Conservation (phyloP, 2,888 invertebrate genomes). For the Nemapogon koenigi region DNA sequence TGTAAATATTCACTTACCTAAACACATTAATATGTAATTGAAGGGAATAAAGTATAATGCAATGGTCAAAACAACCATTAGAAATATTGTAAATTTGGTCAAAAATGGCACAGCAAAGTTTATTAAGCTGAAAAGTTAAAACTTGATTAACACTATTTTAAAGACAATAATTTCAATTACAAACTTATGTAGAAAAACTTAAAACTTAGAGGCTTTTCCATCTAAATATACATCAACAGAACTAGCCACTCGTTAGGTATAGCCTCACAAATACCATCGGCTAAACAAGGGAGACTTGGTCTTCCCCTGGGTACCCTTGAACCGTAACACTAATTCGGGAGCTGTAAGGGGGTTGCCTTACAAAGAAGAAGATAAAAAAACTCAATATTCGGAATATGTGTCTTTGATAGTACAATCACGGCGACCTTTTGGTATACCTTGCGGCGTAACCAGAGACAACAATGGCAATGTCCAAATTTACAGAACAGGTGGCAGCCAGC, state of each 20-base stretch:
- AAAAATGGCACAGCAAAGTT: conserved; percentile 48
- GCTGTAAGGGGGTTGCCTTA: background rate
- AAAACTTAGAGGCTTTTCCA: too few species aligned
- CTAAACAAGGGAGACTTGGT: too few species aligned
- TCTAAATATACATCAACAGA: too few species aligned
- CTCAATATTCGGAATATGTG: background rate
- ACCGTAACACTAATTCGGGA: background rate
- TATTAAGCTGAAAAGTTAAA: conserved; percentile 36
- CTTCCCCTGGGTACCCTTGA: too few species aligned
- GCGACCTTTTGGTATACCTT: background rate
- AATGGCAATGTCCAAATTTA: background rate
- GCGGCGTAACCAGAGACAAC: too few species aligned
- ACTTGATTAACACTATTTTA: too few species aligned
- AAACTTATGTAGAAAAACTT: too few species aligned
- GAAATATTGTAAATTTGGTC: conserved; percentile 35
- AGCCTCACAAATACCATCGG: too few species aligned
- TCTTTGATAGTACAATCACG: background rate
- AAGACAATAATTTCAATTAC: too few species aligned
- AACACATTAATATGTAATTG: conserved; percentile 41
- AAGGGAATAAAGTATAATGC: conserved; percentile 35
- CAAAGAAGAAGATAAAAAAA: background rate
- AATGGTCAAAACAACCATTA: conserved; percentile 28
- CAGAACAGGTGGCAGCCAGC: too few species aligned
- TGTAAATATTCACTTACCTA: conserved; percentile 30
- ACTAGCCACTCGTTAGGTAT: too few species aligned